Conservation (phyloP, 2,888 invertebrate genomes). For the Agonopterix alstromeriana region DNA sequence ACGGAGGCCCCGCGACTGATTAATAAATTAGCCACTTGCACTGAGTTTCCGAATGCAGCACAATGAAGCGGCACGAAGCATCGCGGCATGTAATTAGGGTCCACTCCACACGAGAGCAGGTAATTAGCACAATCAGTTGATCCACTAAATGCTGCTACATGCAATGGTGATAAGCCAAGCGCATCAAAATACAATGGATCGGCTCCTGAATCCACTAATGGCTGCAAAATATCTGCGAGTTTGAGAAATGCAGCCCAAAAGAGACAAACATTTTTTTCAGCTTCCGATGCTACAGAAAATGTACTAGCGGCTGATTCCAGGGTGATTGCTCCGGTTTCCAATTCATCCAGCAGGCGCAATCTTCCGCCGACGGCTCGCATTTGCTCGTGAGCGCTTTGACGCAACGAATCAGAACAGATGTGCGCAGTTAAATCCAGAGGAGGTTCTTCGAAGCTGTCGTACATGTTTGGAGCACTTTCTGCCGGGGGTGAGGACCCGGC, state of each 20-base stretch:
- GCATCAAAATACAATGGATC: conserved; percentile 83
- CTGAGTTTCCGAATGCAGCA: conserved; percentile 92
- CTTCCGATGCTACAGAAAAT: conserved; percentile 76
- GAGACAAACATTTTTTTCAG: conserved; percentile 83
- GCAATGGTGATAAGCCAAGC: conserved; percentile 84
- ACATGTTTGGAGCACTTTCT: conserved; percentile 87
- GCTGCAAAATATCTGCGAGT: conserved; percentile 79
- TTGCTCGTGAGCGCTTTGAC: conserved; percentile 84
- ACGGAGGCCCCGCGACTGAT: conserved; percentile 84
- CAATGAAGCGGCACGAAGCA: conserved; percentile 91
- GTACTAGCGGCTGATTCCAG: conserved; percentile 72
- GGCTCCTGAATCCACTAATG: conserved; percentile 81
- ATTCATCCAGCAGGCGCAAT: conserved; percentile 82
- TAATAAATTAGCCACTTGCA: conserved; percentile 86
- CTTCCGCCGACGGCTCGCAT: conserved; percentile 83
- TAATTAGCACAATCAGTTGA: conserved; percentile 82
- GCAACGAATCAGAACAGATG: conserved; percentile 77
- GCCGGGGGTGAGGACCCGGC: conserved; percentile 82
- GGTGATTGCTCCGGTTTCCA: conserved; percentile 81
- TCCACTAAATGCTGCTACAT: conserved; percentile 88
- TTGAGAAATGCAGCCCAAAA: conserved; percentile 86
- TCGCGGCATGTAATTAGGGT: conserved; percentile 82
- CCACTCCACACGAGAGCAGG: conserved; percentile 81
- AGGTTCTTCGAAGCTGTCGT: conserved; percentile 87
- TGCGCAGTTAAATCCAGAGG: conserved; percentile 82